These are phyloP conservation scores for Monochamus saltuarius DNA, from an alignment of 1,140 invertebrate species.

Conservation along the genomic window DNA sequence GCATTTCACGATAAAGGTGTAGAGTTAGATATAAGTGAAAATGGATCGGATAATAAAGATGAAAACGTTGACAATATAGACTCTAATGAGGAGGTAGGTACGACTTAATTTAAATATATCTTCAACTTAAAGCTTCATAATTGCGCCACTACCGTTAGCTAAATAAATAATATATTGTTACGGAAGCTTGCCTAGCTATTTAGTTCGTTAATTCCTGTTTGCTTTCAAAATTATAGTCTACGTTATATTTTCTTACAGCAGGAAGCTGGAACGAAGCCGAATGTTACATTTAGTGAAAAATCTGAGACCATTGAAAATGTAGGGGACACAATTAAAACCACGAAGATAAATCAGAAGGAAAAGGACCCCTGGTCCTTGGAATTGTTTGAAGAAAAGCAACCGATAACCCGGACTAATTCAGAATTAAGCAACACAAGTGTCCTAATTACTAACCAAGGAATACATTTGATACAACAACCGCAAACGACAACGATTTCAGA, in stretches of 20 bases:
- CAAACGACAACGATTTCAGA: background rate
- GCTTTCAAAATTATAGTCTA: no score
- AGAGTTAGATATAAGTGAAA: conserved; percentile 29
- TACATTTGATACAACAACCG: conserved; percentile 24
- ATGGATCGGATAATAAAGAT: conserved; percentile 20
- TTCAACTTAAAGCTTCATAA: no score
- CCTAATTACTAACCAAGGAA: conserved; percentile 33
- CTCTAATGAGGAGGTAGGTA: background rate
- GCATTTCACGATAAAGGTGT: conserved; percentile 44
- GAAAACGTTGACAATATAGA: conserved; percentile 19
- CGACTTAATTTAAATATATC: no score
- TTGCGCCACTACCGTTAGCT: no score
- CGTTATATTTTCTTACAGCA: background rate
- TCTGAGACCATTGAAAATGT: background rate
- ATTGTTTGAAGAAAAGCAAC: conserved; percentile 37
- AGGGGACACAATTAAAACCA: conserved; percentile 5
- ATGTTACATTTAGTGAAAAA: conserved; percentile 4
- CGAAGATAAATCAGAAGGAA: background rate
- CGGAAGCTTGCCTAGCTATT: no score
- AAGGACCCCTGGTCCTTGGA: conserved; percentile 37
- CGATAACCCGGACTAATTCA: conserved; percentile 9
- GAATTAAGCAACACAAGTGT: conserved; percentile 19
- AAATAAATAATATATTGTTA: no score
- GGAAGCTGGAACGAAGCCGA: conserved; percentile 4
- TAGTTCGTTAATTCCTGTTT: no score